Evolutionary conservation across 2,888 invertebrate genomes (phyloP).

Genomic region (Dryobota labecula): DNA sequence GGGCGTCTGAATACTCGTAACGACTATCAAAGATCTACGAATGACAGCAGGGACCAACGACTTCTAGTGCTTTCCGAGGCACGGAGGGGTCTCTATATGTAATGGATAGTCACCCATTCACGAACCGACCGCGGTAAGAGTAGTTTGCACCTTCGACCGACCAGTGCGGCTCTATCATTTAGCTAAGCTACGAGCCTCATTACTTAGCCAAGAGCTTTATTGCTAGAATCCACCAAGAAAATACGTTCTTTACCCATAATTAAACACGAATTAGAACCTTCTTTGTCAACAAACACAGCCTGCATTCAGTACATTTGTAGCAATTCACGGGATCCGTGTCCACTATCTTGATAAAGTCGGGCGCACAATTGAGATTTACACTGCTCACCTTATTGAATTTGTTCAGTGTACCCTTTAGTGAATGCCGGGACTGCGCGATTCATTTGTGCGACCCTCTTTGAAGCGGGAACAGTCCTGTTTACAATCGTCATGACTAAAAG

Average conservation of each 20-base stretch:
- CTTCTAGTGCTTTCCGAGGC: not conserved
- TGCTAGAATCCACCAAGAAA: not conserved
- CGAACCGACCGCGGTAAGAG: not conserved
- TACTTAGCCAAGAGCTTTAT: not conserved
- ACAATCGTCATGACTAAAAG: slow-evolving; percentile 25
- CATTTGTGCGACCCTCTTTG: slow-evolving; percentile 70
- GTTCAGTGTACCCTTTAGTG: slow-evolving; percentile 68
- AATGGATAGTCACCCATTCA: not conserved
- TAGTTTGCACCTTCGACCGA: not conserved
- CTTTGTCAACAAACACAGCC: slow-evolving; percentile 52
- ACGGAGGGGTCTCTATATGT: not conserved
- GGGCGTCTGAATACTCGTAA: not conserved
- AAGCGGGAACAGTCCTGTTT: slow-evolving; percentile 46
- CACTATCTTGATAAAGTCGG: slow-evolving; percentile 76
- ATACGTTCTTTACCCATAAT: not conserved
- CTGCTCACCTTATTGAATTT: slow-evolving; percentile 79
- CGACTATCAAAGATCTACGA: not conserved
- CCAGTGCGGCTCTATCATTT: not conserved
- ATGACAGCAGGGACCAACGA: too few relatives aligned
- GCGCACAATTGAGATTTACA: slow-evolving; percentile 81
- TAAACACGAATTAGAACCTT: slow-evolving; percentile 15
- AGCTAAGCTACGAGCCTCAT: not conserved
- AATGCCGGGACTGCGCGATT: slow-evolving; percentile 64
- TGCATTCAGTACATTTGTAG: slow-evolving; percentile 72
- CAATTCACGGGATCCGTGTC: slow-evolving; percentile 71